phyloP scores from a whole-genome alignment of 2,888 invertebrate species.

The Nebria salina region DNA sequence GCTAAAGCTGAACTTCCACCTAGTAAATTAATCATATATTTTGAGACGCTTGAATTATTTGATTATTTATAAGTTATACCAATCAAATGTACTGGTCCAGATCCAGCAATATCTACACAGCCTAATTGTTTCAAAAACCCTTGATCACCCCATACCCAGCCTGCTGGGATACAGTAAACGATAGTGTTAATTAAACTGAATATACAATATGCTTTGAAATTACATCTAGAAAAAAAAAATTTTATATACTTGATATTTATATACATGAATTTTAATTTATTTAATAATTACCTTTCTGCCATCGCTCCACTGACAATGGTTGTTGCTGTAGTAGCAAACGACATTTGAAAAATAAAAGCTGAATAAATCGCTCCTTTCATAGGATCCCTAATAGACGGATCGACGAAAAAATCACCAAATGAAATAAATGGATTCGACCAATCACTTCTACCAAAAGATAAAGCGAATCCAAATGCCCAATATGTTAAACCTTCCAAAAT shows the following conservation, averaged over 20 bases:
- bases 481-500: slow-evolving; percentile 77
- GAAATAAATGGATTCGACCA: slow-evolving; percentile 84
- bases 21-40: slow-evolving; percentile 50
- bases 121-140: slow-evolving; percentile 86
- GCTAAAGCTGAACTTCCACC: slow-evolving; percentile 83
- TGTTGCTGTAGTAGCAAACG: slow-evolving; percentile 89
- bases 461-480: slow-evolving; percentile 94
- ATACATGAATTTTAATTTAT: not conserved
- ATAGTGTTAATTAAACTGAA: slow-evolving; percentile 90
- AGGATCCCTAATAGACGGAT: slow-evolving; percentile 77
- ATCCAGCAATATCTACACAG: slow-evolving; percentile 92
- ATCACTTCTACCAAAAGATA: slow-evolving; percentile 83
- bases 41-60: no score
- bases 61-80: slow-evolving; percentile 62
- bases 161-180: slow-evolving; percentile 92
- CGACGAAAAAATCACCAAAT: slow-evolving; percentile 83
- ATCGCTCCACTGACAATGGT: slow-evolving; percentile 94
- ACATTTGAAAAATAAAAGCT: slow-evolving; percentile 89
- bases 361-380: slow-evolving; percentile 88
- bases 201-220: slow-evolving; percentile 90
- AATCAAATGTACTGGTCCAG: slow-evolving; percentile 89
- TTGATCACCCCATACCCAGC: slow-evolving; percentile 92
- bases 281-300: slow-evolving; percentile 80
- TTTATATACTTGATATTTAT: not conserved
- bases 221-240: slow-evolving; percentile 70